Conservation (phyloP, 2,888 invertebrate species). For the Amaurobius ferox region DNA sequence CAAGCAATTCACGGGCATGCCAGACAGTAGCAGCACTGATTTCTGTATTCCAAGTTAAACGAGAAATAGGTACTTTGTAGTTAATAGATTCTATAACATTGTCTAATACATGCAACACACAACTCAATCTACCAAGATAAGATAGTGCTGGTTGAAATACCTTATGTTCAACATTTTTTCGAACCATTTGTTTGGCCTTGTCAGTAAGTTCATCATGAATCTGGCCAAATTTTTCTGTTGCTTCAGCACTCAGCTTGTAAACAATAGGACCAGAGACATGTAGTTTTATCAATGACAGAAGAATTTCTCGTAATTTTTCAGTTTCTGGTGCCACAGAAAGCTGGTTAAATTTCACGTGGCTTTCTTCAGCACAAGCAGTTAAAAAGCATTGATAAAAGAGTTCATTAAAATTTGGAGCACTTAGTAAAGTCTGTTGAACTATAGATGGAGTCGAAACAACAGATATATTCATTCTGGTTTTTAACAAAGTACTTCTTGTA, state of each 20-base stretch:
- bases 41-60: slow-evolving; percentile 66
- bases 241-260: slow-evolving; percentile 60
- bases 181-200: slow-evolving; percentile 60
- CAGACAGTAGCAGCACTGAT: slow-evolving; percentile 60
- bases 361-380: slow-evolving; percentile 59
- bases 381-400: slow-evolving; percentile 64
- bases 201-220: slow-evolving; percentile 70
- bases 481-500: slow-evolving; percentile 34
- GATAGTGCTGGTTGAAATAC: slow-evolving; percentile 49
- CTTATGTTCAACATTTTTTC: slow-evolving; percentile 45
- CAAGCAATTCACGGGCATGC: slow-evolving; percentile 63
- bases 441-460: slow-evolving; percentile 34
- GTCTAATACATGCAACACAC: slow-evolving; percentile 66
- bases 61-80: slow-evolving; percentile 47
- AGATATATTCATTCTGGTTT: slow-evolving; percentile 53
- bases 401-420: slow-evolving; percentile 47
- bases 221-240: slow-evolving; percentile 46
- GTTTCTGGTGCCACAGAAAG: slow-evolving; percentile 4
- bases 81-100: slow-evolving; percentile 59
- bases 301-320: slow-evolving; percentile 41
- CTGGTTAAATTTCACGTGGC: slow-evolving; percentile 55
- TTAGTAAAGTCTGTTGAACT: slow-evolving; percentile 32
- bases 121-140: slow-evolving; percentile 57
- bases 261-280: slow-evolving; percentile 33
- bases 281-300: slow-evolving; percentile 46